These are phyloP conservation scores for Polylopha cassiicola DNA, from an alignment of 2,888 invertebrate genomes.

Conservation along the genomic window DNA sequence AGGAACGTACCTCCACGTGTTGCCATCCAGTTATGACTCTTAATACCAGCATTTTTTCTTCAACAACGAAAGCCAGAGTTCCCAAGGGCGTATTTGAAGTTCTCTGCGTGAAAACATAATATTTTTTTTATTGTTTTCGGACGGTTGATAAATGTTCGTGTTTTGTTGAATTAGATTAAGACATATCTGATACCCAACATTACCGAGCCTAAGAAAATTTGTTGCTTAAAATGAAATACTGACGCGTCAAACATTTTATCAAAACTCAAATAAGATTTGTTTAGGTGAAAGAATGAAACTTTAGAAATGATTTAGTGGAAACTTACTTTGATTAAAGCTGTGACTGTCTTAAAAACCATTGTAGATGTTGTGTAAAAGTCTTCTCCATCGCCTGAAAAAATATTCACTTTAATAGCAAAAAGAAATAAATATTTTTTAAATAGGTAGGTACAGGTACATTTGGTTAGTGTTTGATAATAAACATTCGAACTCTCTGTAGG, in stretches of 20 bases:
- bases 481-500: too few species aligned
- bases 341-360: slow-evolving; percentile 47
- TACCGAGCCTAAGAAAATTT: too few species aligned
- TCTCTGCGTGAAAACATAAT: slow-evolving; percentile 36
- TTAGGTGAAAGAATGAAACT: too few species aligned
- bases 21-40: slow-evolving; percentile 58
- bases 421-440: slow-evolving; percentile 28
- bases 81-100: slow-evolving; percentile 49
- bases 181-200: too few species aligned
- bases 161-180: too few species aligned
- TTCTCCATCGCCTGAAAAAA: slow-evolving; percentile 24
- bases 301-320: too few species aligned
- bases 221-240: too few species aligned
- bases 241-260: too few species aligned
- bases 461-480: too few species aligned
- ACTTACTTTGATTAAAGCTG: slow-evolving; percentile 52
- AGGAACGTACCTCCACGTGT: slow-evolving; percentile 43
- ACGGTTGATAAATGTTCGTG: slow-evolving; percentile 1
- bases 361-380: slow-evolving; percentile 32
- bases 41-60: slow-evolving; percentile 54
- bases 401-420: slow-evolving; percentile 25
- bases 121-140: background rate
- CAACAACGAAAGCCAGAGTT: slow-evolving; percentile 58
- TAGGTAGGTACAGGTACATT: too few species aligned
- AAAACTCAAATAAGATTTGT: too few species aligned